Conservation (phyloP, 2,797 vertebrate species). For the Macropodus opercularis region DNA sequence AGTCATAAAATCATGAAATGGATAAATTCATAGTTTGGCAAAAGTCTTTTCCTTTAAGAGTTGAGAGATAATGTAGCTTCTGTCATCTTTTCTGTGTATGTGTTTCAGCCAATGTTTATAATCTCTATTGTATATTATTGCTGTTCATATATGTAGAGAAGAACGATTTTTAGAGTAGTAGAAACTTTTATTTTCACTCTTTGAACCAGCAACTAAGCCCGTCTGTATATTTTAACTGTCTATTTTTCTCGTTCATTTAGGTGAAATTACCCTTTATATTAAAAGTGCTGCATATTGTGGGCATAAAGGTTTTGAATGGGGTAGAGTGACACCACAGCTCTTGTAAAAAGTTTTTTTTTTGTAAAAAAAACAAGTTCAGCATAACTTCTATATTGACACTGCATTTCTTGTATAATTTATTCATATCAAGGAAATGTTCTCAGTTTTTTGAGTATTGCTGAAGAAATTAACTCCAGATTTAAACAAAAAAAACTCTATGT, state of each 20-base stretch:
- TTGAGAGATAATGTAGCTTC: conserved; percentile 68
- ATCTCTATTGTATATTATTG: conserved; percentile 70
- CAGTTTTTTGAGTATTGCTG: conserved; percentile 70
- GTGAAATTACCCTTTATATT: conserved; percentile 84
- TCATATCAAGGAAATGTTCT: conserved; percentile 79
- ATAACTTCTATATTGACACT: conserved; percentile 79
- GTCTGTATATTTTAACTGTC: conserved; percentile 64
- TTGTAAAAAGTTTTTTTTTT: conserved; percentile 65
- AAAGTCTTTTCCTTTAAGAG: conserved; percentile 30
- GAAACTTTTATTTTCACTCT: conserved; percentile 77
- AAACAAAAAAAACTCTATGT: conserved; percentile 80
- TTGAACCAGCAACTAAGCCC: conserved; percentile 74
- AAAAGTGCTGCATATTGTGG: conserved; percentile 89
- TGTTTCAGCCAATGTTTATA: conserved; percentile 68
- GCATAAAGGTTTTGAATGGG: conserved; percentile 81
- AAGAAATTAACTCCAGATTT: conserved; percentile 74
- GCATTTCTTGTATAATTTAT: conserved; percentile 90
- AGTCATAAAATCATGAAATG: conserved; percentile 19
- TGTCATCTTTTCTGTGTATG: conserved; percentile 53
- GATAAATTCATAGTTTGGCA: conserved; percentile 20
- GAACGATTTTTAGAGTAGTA: conserved; percentile 72
- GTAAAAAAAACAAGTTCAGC: conserved; percentile 75
- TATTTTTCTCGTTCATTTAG: conserved; percentile 76
- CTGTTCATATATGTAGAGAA: conserved; percentile 72
- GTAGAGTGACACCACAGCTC: conserved; percentile 58